Evolutionary conservation across 2,888 invertebrate genomes (phyloP), one percentile per base, ranked within the genome.

Genomic region (Drosophila putrida): DNA sequence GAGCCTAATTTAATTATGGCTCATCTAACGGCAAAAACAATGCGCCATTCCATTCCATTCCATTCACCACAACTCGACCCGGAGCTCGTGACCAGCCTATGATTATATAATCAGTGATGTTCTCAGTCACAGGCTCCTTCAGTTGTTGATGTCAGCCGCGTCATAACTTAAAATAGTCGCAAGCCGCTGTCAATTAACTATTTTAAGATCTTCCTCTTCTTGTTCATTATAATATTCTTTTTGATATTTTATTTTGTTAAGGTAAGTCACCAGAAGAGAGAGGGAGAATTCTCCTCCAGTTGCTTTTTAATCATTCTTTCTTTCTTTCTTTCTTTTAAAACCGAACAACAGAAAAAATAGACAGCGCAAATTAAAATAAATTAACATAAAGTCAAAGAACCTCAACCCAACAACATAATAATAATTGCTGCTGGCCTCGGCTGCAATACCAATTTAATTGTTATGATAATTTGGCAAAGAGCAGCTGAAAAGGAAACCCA

Each of bases 151-250:
- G 83, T 83, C 83, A 88, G 82, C 75, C 78, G 65, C 83, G 78
- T 85, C 84, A 85, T 80, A 76, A 75, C 78, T 85, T 85, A 88
- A 85, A 85, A 84, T 84, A 84, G 87, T 83, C 84, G 57, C 71
- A 62, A 50, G 50, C 63, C 63, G 75, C 69, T 73, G 74, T 83
- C 81, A 85, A 85, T 85, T 86, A 85, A 78, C 63, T 70, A 88
- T 80, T 79, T 84, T 65, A 71, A 73, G 77, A 66, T 62, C 64
- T 72, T 59, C 35, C 47, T 49, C 35, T n/a, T 50, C 15, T 8
- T 39, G 8, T 33, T 35, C 10, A 51, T 44, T 35, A 6, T 15
- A 36, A 25, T 20, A 25, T 36, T 4, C 25, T 36, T 36, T 35
- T 49, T 15, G n/a, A 10, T 39, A 15, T 27, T 27, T 51, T 11